Conservation (phyloP, 2,797 vertebrate species). For the Columba guinea region DNA sequence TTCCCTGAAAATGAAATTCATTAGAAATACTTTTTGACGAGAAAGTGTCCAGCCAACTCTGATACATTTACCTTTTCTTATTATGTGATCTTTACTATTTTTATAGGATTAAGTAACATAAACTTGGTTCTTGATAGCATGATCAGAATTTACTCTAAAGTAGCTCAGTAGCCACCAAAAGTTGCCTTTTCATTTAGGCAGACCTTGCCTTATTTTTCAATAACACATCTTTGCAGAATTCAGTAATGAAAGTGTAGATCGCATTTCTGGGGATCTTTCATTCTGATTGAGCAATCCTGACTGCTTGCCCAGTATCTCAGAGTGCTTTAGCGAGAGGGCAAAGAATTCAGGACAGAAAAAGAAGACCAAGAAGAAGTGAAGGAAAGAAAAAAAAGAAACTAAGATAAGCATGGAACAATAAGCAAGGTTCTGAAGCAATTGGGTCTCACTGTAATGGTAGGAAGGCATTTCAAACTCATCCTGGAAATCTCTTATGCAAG, state of each 20-base stretch:
- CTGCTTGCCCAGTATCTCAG: background rate
- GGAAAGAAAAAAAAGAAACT: background rate
- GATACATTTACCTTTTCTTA: background rate
- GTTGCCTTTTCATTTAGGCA: background rate
- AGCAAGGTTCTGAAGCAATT: background rate
- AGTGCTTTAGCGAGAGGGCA: background rate
- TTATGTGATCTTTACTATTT: background rate
- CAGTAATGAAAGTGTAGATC: background rate
- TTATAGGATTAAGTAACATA: background rate
- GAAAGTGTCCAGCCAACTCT: background rate
- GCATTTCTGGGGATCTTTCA: background rate
- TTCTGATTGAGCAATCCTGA: background rate
- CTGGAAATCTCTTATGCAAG: background rate
- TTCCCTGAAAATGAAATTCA: background rate
- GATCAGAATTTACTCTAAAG: background rate
- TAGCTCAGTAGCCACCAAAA: background rate
- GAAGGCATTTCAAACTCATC: background rate
- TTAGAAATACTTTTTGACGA: background rate
- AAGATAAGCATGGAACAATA: background rate
- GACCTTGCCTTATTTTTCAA: background rate
- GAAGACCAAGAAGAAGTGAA: background rate
- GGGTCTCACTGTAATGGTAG: rapidly evolving
- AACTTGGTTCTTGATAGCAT: background rate
- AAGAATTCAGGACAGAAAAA: background rate
- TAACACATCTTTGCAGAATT: background rate